Evolutionary conservation across 2,113 vertebrate species (phyloP).

Genomic region (Corydoras maculifer): DNA sequence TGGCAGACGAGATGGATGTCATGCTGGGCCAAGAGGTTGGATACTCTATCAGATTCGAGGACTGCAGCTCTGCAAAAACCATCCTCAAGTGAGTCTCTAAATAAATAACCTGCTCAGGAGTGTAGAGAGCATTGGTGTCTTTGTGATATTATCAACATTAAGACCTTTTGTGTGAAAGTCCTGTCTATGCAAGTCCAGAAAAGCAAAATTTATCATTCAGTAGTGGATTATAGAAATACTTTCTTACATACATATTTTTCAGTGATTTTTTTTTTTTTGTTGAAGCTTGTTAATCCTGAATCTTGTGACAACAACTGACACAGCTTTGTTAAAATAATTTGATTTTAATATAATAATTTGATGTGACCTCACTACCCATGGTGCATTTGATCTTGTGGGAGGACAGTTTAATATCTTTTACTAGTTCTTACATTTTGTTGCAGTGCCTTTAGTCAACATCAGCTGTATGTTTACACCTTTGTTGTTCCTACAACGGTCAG

Average conservation of each 20-base stretch:
- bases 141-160: not conserved
- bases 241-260: not conserved
- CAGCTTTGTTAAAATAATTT: no score
- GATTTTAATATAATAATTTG: no score
- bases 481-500: no score
- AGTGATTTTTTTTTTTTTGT: not conserved
- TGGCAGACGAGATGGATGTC: conserved; percentile 96
- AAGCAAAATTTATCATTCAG: not conserved
- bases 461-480: no score
- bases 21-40: conserved; percentile 96
- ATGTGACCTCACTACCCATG: no score
- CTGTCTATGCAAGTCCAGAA: not conserved
- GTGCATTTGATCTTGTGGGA: no score
- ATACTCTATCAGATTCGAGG: conserved; percentile 94
- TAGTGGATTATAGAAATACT: no score
- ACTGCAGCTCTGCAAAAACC: conserved; percentile 96
- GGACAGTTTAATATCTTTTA: no score
- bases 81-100: conserved; percentile 82
- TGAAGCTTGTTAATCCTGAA: not conserved
- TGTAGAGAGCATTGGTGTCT: not conserved
- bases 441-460: no score
- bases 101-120: not conserved
- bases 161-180: no score
- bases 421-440: no score
- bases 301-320: no score